These are phyloP conservation scores for Drosophila trapezifrons DNA, from an alignment of 1,140 invertebrate genomes.

Conservation along the genomic window DNA sequence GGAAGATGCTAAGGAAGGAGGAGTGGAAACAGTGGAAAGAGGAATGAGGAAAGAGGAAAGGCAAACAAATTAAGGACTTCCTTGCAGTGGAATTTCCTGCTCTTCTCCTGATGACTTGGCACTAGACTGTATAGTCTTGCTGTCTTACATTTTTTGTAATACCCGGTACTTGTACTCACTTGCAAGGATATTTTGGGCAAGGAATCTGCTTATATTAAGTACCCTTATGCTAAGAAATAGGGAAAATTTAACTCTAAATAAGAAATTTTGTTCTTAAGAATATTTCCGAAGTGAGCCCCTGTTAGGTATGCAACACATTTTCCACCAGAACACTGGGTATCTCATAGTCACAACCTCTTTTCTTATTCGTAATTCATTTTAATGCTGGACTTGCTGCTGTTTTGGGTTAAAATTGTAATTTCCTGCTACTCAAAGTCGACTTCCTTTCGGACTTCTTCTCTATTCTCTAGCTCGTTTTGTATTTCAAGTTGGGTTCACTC, in stretches of 20 bases:
- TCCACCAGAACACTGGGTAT: not conserved
- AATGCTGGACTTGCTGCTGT: constrained; percentile 43
- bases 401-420: constrained; percentile 75
- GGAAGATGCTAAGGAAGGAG: not conserved
- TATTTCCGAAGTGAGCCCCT: no score
- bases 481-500: constrained; percentile 27
- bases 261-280: no score
- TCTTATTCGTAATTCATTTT: constrained; percentile 66
- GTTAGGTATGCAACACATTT: no score
- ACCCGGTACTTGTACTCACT: not conserved
- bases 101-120: constrained; percentile 37
- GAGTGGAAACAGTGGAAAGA: not conserved
- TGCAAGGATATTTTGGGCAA: no score
- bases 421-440: constrained; percentile 72
- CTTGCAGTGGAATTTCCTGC: constrained; percentile 38
- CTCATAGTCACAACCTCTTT: not conserved
- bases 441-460: constrained; percentile 38
- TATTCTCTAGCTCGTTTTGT: constrained; percentile 17
- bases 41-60: constrained; percentile 13
- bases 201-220: no score
- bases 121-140: constrained; percentile 14
- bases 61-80: constrained; percentile 76
- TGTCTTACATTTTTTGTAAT: not conserved
- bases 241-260: no score
- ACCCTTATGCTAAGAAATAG: no score